Evolutionary conservation across 2,113 vertebrate species (phyloP).

Genomic region (Pluvialis apricaria): DNA sequence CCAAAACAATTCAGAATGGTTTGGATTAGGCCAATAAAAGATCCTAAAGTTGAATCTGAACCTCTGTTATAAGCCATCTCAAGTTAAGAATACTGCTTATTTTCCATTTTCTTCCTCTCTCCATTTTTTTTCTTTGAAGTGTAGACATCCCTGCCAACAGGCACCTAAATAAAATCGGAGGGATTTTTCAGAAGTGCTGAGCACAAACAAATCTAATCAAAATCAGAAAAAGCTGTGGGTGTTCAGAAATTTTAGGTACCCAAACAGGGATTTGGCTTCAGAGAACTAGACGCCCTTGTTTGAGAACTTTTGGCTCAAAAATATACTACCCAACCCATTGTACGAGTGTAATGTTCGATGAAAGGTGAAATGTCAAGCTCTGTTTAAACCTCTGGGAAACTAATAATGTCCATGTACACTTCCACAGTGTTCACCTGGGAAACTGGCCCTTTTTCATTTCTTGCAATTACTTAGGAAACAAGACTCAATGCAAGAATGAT

Average conservation of each 20-base stretch:
- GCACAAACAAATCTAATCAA: constrained; percentile 40
- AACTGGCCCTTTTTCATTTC: background rate
- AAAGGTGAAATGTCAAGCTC: constrained; percentile 45
- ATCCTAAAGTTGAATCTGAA: constrained; percentile 11
- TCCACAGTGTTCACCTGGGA: constrained; percentile 21
- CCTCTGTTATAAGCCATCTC: background rate
- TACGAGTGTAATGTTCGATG: background rate
- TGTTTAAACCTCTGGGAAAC: constrained; percentile 54
- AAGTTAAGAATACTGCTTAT: constrained; percentile 16
- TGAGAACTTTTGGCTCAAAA: constrained; percentile 29
- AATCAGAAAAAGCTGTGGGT: constrained; percentile 43
- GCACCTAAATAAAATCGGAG: constrained; percentile 38
- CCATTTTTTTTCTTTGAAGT: constrained; percentile 9
- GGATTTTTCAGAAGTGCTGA: constrained; percentile 28
- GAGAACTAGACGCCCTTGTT: constrained; percentile 4
- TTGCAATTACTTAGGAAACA: constrained; percentile 13
- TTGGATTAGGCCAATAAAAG: background rate
- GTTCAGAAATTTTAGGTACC: constrained; percentile 48
- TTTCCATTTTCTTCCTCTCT: constrained; percentile 27
- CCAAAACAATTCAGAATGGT: background rate
- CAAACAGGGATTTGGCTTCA: constrained; percentile 33
- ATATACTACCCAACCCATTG: constrained; percentile 17
- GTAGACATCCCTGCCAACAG: background rate
- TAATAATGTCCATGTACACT: constrained; percentile 12
- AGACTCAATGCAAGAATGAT: background rate